phyloP scores from a whole-genome alignment of 2,113 vertebrate species.

The Pycnonotus jocosus region DNA sequence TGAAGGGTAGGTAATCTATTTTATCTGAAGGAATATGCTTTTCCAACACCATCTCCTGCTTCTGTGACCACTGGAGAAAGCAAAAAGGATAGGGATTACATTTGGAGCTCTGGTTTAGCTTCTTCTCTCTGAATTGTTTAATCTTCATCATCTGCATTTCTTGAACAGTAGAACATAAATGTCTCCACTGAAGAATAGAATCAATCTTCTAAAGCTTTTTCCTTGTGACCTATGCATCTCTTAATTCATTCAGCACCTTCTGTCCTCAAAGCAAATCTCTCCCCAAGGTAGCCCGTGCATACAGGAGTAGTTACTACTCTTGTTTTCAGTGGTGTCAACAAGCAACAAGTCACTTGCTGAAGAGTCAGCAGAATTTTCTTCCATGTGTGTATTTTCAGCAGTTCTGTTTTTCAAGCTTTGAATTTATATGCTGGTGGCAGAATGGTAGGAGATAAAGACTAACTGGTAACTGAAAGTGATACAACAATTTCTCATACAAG shows the following conservation, averaged over 20 bases:
- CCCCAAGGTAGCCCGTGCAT: not conserved
- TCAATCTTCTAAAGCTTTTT: not conserved
- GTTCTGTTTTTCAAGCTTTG: not conserved
- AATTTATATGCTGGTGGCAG: not conserved
- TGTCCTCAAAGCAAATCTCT: not conserved
- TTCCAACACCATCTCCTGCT: slow-evolving; percentile 84
- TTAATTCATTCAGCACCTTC: not conserved
- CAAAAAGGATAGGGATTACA: not conserved
- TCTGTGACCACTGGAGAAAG: slow-evolving; percentile 81
- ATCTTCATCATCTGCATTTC: not conserved
- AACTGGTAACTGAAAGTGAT: not conserved
- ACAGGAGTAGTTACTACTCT: not conserved
- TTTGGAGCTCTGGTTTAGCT: not conserved
- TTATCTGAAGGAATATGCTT: slow-evolving; percentile 83
- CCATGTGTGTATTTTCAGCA: not conserved
- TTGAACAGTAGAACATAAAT: not conserved
- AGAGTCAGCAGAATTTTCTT: not conserved
- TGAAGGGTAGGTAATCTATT: not conserved
- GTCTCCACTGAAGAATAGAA: not conserved
- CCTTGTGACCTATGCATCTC: not conserved
- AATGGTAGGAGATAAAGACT: not conserved
- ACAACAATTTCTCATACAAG: not conserved
- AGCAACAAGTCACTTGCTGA: not conserved
- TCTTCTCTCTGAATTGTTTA: not conserved
- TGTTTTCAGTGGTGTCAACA: not conserved